Conservation (phyloP, 2,797 vertebrate species). For the Agapornis canus region DNA sequence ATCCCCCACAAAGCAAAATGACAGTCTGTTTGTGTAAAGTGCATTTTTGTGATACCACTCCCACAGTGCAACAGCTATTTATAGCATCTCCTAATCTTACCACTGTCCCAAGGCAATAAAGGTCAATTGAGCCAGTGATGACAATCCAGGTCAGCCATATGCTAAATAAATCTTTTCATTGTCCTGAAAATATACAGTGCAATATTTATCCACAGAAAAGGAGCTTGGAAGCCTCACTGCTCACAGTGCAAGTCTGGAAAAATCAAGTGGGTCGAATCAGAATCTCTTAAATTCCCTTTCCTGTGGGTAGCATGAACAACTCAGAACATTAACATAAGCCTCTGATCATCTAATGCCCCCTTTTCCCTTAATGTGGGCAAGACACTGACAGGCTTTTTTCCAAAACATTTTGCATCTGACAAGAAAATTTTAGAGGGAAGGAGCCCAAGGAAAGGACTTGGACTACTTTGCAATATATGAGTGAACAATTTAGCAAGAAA, state of each 20-base stretch:
- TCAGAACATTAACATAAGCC: neutral
- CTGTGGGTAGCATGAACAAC: neutral
- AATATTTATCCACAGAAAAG: neutral
- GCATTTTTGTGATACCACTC: slow-evolving; percentile 22
- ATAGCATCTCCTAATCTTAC: slow-evolving; percentile 42
- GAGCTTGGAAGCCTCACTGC: neutral
- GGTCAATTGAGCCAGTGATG: slow-evolving; percentile 31
- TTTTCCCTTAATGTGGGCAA: neutral
- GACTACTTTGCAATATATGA: neutral
- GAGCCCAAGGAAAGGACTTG: neutral
- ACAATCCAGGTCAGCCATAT: slow-evolving; percentile 47
- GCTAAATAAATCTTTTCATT: slow-evolving; percentile 23
- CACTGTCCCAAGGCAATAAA: slow-evolving; percentile 46
- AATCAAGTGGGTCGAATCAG: neutral
- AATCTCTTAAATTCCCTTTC: neutral
- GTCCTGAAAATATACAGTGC: neutral
- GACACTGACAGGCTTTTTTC: neutral
- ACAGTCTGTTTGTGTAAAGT: neutral
- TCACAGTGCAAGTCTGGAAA: neutral
- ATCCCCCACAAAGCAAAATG: neutral
- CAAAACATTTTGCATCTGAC: neutral
- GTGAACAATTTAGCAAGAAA: neutral
- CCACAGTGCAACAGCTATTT: slow-evolving; percentile 15
- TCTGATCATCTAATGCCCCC: neutral
- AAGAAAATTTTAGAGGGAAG: neutral